Evolutionary conservation across 2,113 vertebrate genomes (phyloP), one percentile per base, ranked within the genome.

Genomic region (Octodon degus): DNA sequence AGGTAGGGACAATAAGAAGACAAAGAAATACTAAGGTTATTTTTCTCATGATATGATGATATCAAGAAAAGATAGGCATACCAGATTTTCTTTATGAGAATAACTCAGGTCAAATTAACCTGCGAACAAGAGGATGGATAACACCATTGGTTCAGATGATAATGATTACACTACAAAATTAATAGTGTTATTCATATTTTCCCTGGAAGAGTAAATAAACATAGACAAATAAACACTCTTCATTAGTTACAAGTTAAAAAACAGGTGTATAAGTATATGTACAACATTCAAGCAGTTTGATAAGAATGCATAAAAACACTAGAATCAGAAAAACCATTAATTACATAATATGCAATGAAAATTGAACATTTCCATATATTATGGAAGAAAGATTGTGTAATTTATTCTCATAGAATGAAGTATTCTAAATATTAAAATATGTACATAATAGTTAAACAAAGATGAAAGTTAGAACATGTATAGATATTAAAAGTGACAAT

Each of bases 361-460:
- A 91, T 37, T 72, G 16, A 94, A 53, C 11, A 90, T 72, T 70
- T 34, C 9, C 25, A 58, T 24, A 13, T 95, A 94, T 72, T 90
- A 90, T 82, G 70, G 32, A 82, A 70, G 40, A 1, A 87, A 87
- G 25, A 86, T 86, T 76, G 6, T 24, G 43, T 50, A 95, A 76
- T 5, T 84, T 10, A 62, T 80, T 76, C 6, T 86, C 74, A 89
- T 27, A 90, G 68, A 81, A 90, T 72, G 40, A 25, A 83, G 47
- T 82, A 96, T 80, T 72, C 14, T 80, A 72, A 91, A 62, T 91
- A 20, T 96, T 93, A 65, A 90, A 93, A 88, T 37, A 83, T 67
- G 25, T 72, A 60, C 34, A 90, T 81, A 50, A 20, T 13, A 81
- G 86, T 17, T 47, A 84, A 94, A 47, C 47, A 72, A 77, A 93